phyloP scores from a whole-genome alignment of 2,888 invertebrate species.

The Epicampocera succincta region DNA sequence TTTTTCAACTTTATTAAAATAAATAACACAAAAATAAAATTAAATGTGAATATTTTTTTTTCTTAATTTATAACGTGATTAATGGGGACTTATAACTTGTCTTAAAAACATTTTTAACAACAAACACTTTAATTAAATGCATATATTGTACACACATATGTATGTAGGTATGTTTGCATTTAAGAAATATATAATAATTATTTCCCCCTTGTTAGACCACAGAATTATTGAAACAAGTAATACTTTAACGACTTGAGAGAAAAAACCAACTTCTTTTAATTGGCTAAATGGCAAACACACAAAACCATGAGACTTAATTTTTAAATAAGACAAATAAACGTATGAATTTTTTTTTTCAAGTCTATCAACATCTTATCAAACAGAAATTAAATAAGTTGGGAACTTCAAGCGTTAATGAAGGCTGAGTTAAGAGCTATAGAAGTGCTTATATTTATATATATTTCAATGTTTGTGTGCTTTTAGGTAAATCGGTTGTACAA shows the following conservation, averaged over 20 bases:
- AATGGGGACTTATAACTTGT: conserved; percentile 30
- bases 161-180: conserved; percentile 15
- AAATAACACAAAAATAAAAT: conserved; percentile 42
- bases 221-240: conserved; percentile 28
- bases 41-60: conserved; percentile 4
- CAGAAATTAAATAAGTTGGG: background rate
- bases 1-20: conserved; percentile 3
- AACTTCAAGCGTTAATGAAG: background rate
- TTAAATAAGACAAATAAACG: conserved; percentile 19
- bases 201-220: conserved; percentile 25
- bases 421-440: background rate
- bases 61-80: conserved; percentile 34
- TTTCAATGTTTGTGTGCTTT: no score
- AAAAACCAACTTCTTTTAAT: conserved; percentile 53
- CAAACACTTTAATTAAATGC: conserved; percentile 38
- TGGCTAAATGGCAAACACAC: conserved; percentile 35
- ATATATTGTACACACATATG: no score
- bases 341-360: conserved; percentile 14
- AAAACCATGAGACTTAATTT: conserved; percentile 8
- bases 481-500: no score
- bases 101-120: conserved; percentile 29
- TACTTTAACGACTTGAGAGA: conserved; percentile 4
- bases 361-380: conserved; percentile 52
- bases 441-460: background rate
- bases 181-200: conserved; percentile 22